Evolutionary conservation across 2,888 invertebrate genomes (phyloP).

Genomic region (Polymixis flavicincta): DNA sequence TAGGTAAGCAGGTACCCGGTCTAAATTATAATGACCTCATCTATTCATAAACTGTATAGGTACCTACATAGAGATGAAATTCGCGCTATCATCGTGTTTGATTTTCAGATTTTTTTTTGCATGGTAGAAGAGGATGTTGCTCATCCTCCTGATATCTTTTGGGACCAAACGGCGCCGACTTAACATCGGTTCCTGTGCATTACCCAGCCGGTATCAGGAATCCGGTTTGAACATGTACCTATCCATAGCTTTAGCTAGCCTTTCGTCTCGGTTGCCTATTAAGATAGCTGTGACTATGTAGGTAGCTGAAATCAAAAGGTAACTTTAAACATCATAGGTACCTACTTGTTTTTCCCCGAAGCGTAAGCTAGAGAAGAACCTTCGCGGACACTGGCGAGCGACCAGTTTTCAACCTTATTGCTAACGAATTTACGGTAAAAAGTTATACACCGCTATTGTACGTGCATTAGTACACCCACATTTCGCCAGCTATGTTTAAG

Average conservation of each 20-base stretch:
- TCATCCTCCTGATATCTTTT: constrained; percentile 11
- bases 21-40: neutral
- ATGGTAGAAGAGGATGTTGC: neutral
- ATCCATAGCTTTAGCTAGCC: neutral
- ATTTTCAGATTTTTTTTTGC: neutral
- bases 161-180: neutral
- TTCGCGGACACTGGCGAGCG: too few species aligned
- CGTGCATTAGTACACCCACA: too few species aligned
- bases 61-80: neutral
- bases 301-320: neutral
- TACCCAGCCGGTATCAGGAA: neutral
- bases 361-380: too few species aligned
- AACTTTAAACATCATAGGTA: too few species aligned
- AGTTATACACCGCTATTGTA: too few species aligned
- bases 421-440: too few species aligned
- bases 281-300: neutral
- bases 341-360: too few species aligned
- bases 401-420: too few species aligned
- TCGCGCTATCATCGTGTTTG: neutral
- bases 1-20: neutral
- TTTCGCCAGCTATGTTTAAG: too few species aligned
- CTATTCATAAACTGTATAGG: neutral
- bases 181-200: neutral
- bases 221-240: constrained; percentile 8
- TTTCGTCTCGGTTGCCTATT: neutral